These are phyloP conservation scores for Ectobius pallidus DNA, from an alignment of 2,888 invertebrate genomes.

Conservation along the genomic window DNA sequence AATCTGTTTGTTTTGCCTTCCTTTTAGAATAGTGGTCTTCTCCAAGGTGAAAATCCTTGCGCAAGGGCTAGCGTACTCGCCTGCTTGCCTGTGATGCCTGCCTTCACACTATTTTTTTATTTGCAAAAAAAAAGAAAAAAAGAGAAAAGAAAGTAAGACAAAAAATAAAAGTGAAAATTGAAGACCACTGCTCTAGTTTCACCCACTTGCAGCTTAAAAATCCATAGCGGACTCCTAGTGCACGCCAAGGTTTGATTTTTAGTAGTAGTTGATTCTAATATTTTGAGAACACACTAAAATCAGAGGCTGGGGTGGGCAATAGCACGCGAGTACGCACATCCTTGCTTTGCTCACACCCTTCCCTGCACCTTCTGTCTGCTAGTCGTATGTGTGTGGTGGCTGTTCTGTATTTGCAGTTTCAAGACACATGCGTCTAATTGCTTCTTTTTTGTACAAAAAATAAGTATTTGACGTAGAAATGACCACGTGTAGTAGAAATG, in stretches of 20 bases:
- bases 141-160: no score
- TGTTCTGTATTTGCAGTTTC: constrained; percentile 19
- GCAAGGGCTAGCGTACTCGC: constrained; percentile 1
- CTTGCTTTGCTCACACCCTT: constrained; percentile 19
- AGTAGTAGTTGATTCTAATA: constrained; percentile 27
- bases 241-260: constrained; percentile 32
- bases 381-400: constrained; percentile 22
- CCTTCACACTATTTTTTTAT: constrained; percentile 11
- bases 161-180: constrained; percentile 32
- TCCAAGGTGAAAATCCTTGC: constrained; percentile 27
- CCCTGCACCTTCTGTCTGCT: constrained; percentile 10
- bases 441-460: constrained; percentile 2
- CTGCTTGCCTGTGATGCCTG: constrained; percentile 18
- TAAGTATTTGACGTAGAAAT: neutral
- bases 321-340: constrained; percentile 2
- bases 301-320: neutral
- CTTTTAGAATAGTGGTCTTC: constrained; percentile 46
- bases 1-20: constrained; percentile 46
- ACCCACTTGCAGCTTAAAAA: constrained; percentile 43
- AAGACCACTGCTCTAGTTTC: constrained; percentile 46
- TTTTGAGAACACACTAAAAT: constrained; percentile 24
- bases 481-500: neutral
- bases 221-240: constrained; percentile 38
- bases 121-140: neutral
- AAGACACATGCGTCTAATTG: neutral